A percentile compares a stretch with the other conserved stretches of the same genome.
Conservation (phyloP, 2,113 vertebrate genomes). For the Falco punctatus region DNA sequence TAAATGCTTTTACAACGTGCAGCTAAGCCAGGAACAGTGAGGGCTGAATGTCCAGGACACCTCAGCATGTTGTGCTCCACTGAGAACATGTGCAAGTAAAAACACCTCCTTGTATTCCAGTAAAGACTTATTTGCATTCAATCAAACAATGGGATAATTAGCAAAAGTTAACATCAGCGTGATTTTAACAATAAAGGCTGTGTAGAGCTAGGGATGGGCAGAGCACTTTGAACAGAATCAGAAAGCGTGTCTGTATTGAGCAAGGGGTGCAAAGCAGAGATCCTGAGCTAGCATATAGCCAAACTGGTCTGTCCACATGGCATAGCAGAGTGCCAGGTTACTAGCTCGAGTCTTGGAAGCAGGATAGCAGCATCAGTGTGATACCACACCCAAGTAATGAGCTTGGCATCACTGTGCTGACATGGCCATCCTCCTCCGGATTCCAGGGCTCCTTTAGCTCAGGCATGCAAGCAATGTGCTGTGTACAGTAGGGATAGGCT, state of each 20-base stretch:
- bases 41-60: not conserved
- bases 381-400: constrained; percentile 21
- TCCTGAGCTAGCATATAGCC: constrained; percentile 40
- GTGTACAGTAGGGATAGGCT: not conserved
- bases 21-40: not conserved
- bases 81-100: not conserved
- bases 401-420: constrained; percentile 35
- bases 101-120: not conserved
- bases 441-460: not conserved
- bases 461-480: not conserved
- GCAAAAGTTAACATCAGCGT: not conserved
- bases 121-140: not conserved
- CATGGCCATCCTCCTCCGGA: not conserved
- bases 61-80: not conserved
- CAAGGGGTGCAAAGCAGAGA: not conserved
- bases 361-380: not conserved
- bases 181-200: not conserved
- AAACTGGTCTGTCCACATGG: constrained; percentile 45
- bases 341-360: not conserved
- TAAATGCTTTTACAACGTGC: not conserved
- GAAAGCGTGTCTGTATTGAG: not conserved
- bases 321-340: not conserved
- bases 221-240: not conserved
- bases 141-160: constrained; percentile 15
- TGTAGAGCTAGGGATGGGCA: not conserved